Percentiles rank a stretch among this genome's conserved stretches.
Evolutionary conservation across 2,888 invertebrate genomes (phyloP).

Genomic region (Harpalus rufipes): DNA sequence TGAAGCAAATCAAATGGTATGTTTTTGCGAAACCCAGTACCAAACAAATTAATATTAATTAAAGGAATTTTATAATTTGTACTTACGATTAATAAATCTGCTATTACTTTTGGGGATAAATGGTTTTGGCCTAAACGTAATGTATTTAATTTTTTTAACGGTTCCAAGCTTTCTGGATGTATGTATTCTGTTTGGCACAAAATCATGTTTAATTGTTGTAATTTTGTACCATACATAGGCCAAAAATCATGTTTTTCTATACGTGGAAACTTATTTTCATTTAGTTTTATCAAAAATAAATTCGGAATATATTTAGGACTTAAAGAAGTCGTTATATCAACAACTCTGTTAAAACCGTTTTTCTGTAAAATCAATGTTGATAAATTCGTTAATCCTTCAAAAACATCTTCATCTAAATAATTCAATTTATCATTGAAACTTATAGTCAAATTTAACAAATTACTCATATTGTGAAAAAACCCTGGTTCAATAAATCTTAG

Average conservation of each 20-base stretch:
- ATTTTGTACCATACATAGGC: constrained; percentile 76
- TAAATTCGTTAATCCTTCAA: constrained; percentile 79
- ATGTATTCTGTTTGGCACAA: constrained; percentile 80
- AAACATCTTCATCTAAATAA: constrained; percentile 77
- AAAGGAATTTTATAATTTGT: constrained; percentile 76
- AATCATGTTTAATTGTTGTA: constrained; percentile 78
- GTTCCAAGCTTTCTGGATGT: constrained; percentile 78
- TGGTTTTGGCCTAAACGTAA: constrained; percentile 80
- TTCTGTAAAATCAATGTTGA: constrained; percentile 79
- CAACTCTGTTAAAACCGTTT: constrained; percentile 79
- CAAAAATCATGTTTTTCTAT: constrained; percentile 77
- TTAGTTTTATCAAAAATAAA: constrained; percentile 78
- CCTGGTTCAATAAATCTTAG: constrained; percentile 78
- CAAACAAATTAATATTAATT: constrained; percentile 78
- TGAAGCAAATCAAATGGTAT: constrained; percentile 78
- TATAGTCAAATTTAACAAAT: constrained; percentile 79
- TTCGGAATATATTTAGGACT: constrained; percentile 77
- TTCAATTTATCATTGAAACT: constrained; percentile 79
- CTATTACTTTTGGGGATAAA: constrained; percentile 77
- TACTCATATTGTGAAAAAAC: constrained; percentile 78
- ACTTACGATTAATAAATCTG: constrained; percentile 76
- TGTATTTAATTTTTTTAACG: constrained; percentile 77
- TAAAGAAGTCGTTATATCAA: constrained; percentile 77
- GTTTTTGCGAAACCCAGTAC: constrained; percentile 79
- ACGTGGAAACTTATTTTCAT: constrained; percentile 79